These are phyloP conservation scores for Drosophila eohydei DNA, from an alignment of 2,888 invertebrate species.

Conservation along the genomic window DNA sequence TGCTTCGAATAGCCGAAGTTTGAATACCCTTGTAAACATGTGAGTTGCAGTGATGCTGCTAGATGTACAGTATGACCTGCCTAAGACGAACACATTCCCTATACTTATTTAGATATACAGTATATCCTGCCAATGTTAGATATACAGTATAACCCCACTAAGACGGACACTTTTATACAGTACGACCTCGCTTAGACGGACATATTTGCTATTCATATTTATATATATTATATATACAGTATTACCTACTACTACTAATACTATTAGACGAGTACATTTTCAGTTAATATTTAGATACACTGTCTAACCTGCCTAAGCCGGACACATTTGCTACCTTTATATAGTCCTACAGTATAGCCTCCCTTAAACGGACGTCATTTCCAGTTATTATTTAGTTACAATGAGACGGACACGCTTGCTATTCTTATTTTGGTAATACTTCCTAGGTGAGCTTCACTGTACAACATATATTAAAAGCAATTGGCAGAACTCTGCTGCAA, in stretches of 20 bases:
- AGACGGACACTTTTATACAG: too few species aligned
- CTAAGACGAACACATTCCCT: not conserved
- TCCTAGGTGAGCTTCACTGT: not conserved
- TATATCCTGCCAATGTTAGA: too few species aligned
- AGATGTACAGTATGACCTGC: not conserved
- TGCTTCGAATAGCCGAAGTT: slow-evolving; percentile 6
- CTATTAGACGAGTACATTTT: not conserved
- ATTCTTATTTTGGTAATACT: not conserved
- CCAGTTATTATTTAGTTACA: not conserved
- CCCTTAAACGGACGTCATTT: not conserved
- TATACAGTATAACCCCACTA: too few species aligned
- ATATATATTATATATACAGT: not conserved
- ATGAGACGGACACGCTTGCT: not conserved
- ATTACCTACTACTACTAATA: too few species aligned
- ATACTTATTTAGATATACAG: too few species aligned
- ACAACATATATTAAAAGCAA: too few species aligned
- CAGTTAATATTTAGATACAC: not conserved
- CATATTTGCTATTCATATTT: not conserved
- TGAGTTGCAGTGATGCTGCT: not conserved
- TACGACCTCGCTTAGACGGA: not conserved
- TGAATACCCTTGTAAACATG: slow-evolving; percentile 2
- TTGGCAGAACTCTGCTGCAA: not conserved
- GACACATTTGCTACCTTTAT: not conserved
- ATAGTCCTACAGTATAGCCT: not conserved
- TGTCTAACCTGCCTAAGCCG: not conserved